These are phyloP conservation scores for Notolabrus celidotus DNA, from an alignment of 2,797 vertebrate genomes.

Conservation along the genomic window DNA sequence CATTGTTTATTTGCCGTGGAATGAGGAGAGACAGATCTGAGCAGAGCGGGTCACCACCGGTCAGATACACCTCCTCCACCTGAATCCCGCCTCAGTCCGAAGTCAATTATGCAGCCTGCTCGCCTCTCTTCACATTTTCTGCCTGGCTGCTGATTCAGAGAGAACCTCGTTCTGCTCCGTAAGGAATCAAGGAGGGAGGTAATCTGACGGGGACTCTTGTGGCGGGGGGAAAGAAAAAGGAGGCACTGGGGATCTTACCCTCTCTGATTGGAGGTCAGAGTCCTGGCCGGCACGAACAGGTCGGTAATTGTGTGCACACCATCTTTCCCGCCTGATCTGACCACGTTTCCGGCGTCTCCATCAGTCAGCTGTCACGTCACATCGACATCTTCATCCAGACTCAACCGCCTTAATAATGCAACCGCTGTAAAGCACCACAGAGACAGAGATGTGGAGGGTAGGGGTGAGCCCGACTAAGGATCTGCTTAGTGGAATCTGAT, in stretches of 20 bases:
- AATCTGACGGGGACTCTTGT: slow-evolving; percentile 64
- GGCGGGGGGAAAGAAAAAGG: slow-evolving; percentile 21
- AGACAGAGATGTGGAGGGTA: too few relatives aligned
- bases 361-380: slow-evolving; percentile 68
- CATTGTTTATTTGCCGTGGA: slow-evolving; percentile 49
- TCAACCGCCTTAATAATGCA: slow-evolving; percentile 16
- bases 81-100: slow-evolving; percentile 56
- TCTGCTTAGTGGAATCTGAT: too few relatives aligned
- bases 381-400: slow-evolving; percentile 42
- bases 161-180: slow-evolving; percentile 42
- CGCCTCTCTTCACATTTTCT: slow-evolving; percentile 61
- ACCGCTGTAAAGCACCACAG: background rate
- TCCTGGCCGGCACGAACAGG: slow-evolving; percentile 49
- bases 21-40: slow-evolving; percentile 49
- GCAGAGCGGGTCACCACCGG: slow-evolving; percentile 45
- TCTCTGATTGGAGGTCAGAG: slow-evolving; percentile 54
- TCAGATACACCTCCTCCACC: slow-evolving; percentile 63
- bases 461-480: too few relatives aligned
- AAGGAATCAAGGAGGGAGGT: slow-evolving; percentile 60
- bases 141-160: slow-evolving; percentile 66
- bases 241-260: slow-evolving; percentile 18
- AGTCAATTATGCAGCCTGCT: slow-evolving; percentile 65
- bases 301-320: slow-evolving; percentile 69
- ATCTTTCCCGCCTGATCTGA: slow-evolving; percentile 17
- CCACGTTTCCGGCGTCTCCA: slow-evolving; percentile 36